These are phyloP conservation scores for Willisornis vidua DNA, from an alignment of 2,113 vertebrate genomes.

Conservation along the genomic window DNA sequence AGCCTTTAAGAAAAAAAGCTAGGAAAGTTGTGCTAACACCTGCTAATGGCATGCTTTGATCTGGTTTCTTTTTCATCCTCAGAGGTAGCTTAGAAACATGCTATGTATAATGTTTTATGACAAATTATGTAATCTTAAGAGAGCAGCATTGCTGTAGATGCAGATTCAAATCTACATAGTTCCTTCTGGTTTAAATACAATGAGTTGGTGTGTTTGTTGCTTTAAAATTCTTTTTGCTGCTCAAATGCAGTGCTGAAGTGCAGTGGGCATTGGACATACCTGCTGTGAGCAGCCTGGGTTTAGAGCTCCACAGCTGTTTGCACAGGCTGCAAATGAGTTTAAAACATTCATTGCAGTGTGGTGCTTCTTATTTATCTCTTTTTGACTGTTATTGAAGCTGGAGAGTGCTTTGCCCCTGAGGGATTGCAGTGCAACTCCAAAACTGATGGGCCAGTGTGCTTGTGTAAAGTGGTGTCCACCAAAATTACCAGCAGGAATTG, in stretches of 20 bases:
- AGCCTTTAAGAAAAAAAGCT: not conserved
- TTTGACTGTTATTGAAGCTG: not conserved
- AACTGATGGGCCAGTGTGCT: not conserved
- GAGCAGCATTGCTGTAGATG: not conserved
- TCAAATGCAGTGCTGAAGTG: not conserved
- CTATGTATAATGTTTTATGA: not conserved
- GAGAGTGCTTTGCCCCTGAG: not conserved
- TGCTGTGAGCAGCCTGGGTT: not conserved
- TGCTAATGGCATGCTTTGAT: not conserved
- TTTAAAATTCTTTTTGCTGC: not conserved
- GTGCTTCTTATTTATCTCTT: not conserved
- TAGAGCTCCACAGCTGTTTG: not conserved
- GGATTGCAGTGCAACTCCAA: not conserved
- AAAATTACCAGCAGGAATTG: not conserved
- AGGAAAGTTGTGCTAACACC: not conserved
- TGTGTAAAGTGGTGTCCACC: not conserved
- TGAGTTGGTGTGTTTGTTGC: not conserved
- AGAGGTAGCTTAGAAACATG: not conserved
- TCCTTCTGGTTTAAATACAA: not conserved
- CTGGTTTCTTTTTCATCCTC: not conserved
- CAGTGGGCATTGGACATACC: not conserved
- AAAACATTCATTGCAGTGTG: not conserved
- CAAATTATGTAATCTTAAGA: not conserved
- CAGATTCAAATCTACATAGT: not conserved
- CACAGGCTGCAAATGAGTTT: not conserved